Conservation (phyloP, 2,888 invertebrate genomes). For the Drosophila yooni region DNA sequence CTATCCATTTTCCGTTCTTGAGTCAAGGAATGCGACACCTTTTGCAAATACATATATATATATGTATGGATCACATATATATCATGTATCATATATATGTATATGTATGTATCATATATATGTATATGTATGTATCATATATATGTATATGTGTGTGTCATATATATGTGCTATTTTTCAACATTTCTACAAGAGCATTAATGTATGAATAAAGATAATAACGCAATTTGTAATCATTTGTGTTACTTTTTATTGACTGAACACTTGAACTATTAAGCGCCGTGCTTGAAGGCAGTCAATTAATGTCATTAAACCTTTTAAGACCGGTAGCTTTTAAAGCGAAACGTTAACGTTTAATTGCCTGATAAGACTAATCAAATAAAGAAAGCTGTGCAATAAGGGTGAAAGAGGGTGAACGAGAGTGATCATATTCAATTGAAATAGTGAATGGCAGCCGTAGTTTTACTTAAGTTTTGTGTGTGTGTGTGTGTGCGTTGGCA, state of each 20-base stretch:
- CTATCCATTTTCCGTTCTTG: no score
- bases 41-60: no score
- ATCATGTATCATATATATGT: no score
- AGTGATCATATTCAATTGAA: neutral
- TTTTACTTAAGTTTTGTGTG: neutral
- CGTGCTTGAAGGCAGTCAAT: slow-evolving; percentile 5
- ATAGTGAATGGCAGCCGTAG: neutral
- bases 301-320: slow-evolving; percentile 4
- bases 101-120: no score
- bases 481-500: neutral
- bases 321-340: neutral
- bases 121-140: no score
- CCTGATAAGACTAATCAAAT: neutral
- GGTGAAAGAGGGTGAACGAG: neutral
- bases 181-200: neutral
- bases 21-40: no score
- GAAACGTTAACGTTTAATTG: neutral
- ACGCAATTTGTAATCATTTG: neutral
- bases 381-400: neutral
- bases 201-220: neutral
- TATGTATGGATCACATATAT: no score
- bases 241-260: slow-evolving; percentile 1
- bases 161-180: neutral
- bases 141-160: no score
- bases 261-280: neutral